Percentiles rank a stretch among this genome's conserved stretches.
Evolutionary conservation across 2,797 vertebrate species (phyloP).

Genomic region (Scyliorhinus canicula): DNA sequence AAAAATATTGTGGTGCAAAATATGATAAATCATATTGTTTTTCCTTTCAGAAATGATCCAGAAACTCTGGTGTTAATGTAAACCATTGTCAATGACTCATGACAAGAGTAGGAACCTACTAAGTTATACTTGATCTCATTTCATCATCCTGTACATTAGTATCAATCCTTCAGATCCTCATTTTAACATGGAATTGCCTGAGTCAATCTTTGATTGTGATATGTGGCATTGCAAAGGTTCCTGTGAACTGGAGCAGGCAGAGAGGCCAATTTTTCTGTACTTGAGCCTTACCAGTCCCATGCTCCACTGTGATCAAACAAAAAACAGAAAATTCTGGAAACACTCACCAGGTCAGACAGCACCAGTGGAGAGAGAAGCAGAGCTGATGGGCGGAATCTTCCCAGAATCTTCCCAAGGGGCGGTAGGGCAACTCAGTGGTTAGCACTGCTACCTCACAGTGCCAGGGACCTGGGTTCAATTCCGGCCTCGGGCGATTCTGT

Average conservation of each 20-base stretch:
- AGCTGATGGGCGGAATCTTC: too few species aligned
- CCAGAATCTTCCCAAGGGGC: too few species aligned
- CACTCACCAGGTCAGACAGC: background rate
- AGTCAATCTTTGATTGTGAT: background rate
- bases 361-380: background rate
- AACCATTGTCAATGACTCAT: background rate
- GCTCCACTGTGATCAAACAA: background rate
- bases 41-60: background rate
- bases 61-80: background rate
- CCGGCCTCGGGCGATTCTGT: too few species aligned
- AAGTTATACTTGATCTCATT: background rate
- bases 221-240: background rate
- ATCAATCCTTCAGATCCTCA: background rate
- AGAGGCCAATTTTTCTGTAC: background rate
- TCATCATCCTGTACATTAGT: background rate
- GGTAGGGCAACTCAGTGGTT: too few species aligned
- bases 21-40: background rate
- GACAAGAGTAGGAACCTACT: background rate
- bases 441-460: too few species aligned
- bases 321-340: background rate
- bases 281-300: background rate
- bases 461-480: too few species aligned
- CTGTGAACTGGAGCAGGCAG: background rate
- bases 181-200: background rate
- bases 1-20: background rate